Base-by-base conservation (phyloP, 1,140 invertebrate species). In the Pinna nobilis region DNA sequence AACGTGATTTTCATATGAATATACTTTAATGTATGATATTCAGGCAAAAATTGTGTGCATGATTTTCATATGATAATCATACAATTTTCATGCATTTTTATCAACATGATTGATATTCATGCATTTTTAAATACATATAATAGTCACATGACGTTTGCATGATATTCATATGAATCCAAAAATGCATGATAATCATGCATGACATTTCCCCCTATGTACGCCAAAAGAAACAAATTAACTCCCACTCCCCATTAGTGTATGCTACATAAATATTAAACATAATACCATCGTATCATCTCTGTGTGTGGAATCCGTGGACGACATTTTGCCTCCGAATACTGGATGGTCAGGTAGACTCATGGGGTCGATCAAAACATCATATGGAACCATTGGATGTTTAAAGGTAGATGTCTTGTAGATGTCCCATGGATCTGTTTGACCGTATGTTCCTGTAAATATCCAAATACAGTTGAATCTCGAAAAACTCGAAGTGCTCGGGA, bases 331-430 rank as follows among this genome's bases (percentile, higher is more conserved):
- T 9, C 68, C 71, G 0, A 88, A 47, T 20, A 88, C 68, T 2
- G 86, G 86, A 65, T 89, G 88, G 3, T 75, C 66, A 0, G 89
- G 89, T 59, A 90, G 72, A 80, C 87, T 88, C 72, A 85, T 79
- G 7, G 88, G 85, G 68, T 90, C 87, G 71, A 89, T 81, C 1
- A 90, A 83, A 7, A 90, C 87, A 78, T 90, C 89, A 69, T 85
- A 88, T 25, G 89, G 89, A 41, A 89, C 87, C 84, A 88, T 88
- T 25, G 88, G 89, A 68, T 89, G 88, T 50, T 86, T 80, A 65
- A 77, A 90, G 15, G 88, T 86, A 7, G 77, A 57, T 23, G 81
- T 72, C 50, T 88, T 87, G 70, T 87, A 86, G 5, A 90, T 69
- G 68, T 89, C 86, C 89, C 89, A 90, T 0, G 78, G 70, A 44